phyloP scores from a whole-genome alignment of 2,888 invertebrate genomes.

The Phengaris arion region DNA sequence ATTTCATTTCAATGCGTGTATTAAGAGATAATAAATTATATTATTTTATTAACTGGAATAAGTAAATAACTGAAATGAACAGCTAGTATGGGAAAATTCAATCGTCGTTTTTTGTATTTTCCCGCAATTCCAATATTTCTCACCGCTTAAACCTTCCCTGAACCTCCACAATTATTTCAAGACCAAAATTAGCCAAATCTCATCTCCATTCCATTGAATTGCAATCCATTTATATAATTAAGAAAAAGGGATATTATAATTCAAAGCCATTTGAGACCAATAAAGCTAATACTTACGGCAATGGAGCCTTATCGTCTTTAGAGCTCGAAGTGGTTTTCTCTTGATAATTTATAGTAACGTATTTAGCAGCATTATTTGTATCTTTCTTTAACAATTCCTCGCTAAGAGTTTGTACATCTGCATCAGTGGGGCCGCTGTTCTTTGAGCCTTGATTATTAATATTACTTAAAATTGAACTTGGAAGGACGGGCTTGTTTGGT shows the following conservation, averaged over 20 bases:
- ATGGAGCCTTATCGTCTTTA: conserved; percentile 84
- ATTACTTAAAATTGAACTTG: conserved; percentile 68
- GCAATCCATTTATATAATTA: too few relatives aligned
- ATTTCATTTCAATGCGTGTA: not conserved
- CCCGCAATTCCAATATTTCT: too few relatives aligned
- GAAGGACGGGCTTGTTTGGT: conserved; percentile 54
- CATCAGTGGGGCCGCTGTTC: conserved; percentile 69
- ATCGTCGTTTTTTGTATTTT: too few relatives aligned
- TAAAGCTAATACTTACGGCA: conserved; percentile 82
- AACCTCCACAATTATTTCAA: too few relatives aligned
- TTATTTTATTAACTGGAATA: too few relatives aligned
- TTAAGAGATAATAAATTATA: not conserved
- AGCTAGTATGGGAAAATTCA: too few relatives aligned
- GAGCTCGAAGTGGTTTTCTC: conserved; percentile 85
- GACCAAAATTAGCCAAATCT: too few relatives aligned
- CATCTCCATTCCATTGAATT: too few relatives aligned
- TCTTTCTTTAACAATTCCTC: conserved; percentile 87
- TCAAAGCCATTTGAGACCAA: not conserved
- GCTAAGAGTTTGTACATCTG: conserved; percentile 83
- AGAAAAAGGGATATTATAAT: not conserved
- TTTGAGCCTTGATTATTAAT: conserved; percentile 50
- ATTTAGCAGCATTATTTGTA: conserved; percentile 84
- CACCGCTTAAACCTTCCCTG: too few relatives aligned
- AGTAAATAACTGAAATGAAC: too few relatives aligned
- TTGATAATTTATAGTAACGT: conserved; percentile 86